Conservation (phyloP, 2,113 vertebrate species). For the Ciconia maguari region DNA sequence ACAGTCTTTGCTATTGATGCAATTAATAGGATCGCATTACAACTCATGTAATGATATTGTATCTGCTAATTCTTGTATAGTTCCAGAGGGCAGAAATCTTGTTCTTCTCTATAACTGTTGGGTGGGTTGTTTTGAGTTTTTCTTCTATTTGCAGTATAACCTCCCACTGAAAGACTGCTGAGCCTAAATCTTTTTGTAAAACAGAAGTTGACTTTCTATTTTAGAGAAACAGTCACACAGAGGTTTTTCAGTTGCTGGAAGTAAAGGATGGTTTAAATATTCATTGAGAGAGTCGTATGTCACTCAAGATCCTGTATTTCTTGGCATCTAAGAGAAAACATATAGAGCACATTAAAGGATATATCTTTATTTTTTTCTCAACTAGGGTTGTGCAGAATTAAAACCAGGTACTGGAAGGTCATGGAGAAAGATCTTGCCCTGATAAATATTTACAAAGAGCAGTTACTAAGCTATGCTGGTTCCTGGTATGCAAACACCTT, state of each 20-base stretch:
- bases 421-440: neutral
- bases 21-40: neutral
- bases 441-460: neutral
- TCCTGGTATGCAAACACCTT: neutral
- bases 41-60: neutral
- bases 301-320: neutral
- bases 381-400: neutral
- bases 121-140: neutral
- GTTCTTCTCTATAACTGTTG: neutral
- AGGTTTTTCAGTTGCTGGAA: neutral
- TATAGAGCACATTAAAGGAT: neutral
- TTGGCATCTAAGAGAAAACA: constrained; percentile 1
- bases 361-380: neutral
- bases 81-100: neutral
- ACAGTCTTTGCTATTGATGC: neutral
- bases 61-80: neutral
- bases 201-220: neutral
- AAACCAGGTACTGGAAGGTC: neutral
- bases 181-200: neutral
- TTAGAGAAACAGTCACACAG: neutral
- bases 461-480: neutral
- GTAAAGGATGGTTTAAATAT: neutral
- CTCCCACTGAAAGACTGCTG: neutral
- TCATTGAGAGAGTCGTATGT: neutral
- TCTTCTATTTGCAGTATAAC: neutral